A percentile compares a stretch with the other conserved stretches of the same genome.
phyloP scores from a whole-genome alignment of 1,140 invertebrate species.

The Lethocerus indicus region DNA sequence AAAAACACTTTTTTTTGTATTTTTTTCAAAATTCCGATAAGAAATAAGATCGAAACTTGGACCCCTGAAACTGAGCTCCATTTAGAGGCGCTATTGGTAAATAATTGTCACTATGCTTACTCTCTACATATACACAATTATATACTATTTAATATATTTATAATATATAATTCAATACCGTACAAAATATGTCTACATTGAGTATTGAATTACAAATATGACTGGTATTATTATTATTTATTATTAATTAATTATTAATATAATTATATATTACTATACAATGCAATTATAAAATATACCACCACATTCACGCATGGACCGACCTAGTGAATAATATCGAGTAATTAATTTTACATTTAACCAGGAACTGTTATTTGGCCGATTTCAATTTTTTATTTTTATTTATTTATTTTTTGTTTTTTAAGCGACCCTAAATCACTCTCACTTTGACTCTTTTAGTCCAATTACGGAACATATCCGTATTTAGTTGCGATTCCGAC shows the following conservation, averaged over 20 bases:
- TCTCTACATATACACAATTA: slow-evolving; percentile 15
- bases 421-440: too few relatives aligned
- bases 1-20: too few relatives aligned
- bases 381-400: too few relatives aligned
- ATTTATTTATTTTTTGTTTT: too few relatives aligned
- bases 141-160: slow-evolving; percentile 11
- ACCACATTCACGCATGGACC: slow-evolving; percentile 9
- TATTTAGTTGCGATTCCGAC: too few relatives aligned
- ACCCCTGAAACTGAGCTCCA: too few relatives aligned
- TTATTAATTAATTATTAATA: too few relatives aligned
- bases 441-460: too few relatives aligned
- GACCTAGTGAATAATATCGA: slow-evolving; percentile 6
- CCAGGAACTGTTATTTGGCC: slow-evolving; percentile 9
- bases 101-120: slow-evolving; percentile 9
- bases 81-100: slow-evolving; percentile 7
- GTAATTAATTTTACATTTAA: slow-evolving; percentile 1
- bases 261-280: too few relatives aligned
- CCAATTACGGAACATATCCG: too few relatives aligned
- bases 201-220: slow-evolving; percentile 14
- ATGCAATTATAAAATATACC: slow-evolving; percentile 11
- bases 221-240: slow-evolving; percentile 9
- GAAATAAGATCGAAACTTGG: too few relatives aligned
- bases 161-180: slow-evolving; percentile 13
- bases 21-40: too few relatives aligned
- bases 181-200: slow-evolving; percentile 13